Conservation (phyloP, 2,888 invertebrate species). For the Tetranychus truncatus region DNA sequence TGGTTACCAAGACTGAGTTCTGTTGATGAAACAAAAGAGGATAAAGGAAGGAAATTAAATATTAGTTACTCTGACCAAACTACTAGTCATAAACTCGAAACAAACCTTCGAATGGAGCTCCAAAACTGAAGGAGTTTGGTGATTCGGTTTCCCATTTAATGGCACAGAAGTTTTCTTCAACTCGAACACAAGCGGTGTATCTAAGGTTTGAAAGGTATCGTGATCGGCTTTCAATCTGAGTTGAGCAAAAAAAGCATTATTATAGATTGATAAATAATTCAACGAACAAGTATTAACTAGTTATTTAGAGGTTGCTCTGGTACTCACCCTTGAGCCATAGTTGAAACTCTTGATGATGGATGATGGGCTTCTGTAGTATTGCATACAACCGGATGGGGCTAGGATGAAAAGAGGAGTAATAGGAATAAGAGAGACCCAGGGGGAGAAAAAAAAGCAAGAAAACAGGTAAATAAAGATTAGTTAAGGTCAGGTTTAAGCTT, state of each 20-base stretch:
- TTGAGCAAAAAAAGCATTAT: not conserved
- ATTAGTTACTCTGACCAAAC: not conserved
- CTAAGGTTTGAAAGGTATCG: slow-evolving; percentile 27
- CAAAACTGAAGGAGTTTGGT: slow-evolving; percentile 23
- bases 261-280: not conserved
- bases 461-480: not conserved
- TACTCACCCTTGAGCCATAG: slow-evolving; percentile 20
- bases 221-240: slow-evolving; percentile 23
- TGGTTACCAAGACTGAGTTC: not conserved
- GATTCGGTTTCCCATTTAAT: slow-evolving; percentile 28
- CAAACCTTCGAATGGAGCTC: slow-evolving; percentile 22
- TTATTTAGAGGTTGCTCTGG: not conserved
- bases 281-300: not conserved
- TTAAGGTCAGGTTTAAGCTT: not conserved
- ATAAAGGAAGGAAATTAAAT: not conserved
- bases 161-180: slow-evolving; percentile 28
- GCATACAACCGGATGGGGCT: slow-evolving; percentile 28
- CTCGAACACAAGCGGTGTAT: slow-evolving; percentile 27
- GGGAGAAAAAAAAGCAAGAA: slow-evolving; percentile 1
- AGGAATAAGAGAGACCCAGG: not conserved
- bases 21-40: not conserved
- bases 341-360: slow-evolving; percentile 27
- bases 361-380: slow-evolving; percentile 27
- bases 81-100: not conserved
- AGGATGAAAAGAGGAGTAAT: not conserved